Conservation (phyloP, 2,113 vertebrate species). For the Cathartes aura region DNA sequence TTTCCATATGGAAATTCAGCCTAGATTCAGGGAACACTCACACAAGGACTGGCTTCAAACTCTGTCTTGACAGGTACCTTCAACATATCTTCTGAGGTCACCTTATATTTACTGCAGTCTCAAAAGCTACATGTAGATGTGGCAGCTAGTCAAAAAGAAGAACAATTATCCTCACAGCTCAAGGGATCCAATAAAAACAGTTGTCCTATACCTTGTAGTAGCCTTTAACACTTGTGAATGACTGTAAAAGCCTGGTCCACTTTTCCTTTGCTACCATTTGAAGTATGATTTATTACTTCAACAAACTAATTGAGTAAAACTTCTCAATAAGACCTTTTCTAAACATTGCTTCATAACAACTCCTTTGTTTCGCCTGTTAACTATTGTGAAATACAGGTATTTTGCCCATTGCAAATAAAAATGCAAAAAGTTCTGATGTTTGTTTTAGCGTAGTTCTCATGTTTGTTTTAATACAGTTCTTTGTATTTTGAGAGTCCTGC, state of each 20-base stretch:
- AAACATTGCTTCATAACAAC: neutral
- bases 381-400: slow-evolving; percentile 7
- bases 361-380: neutral
- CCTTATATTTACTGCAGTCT: neutral
- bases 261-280: neutral
- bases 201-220: neutral
- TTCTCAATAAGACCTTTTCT: neutral
- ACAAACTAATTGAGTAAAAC: neutral
- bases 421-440: neutral
- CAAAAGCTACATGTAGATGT: neutral
- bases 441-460: neutral
- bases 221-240: neutral
- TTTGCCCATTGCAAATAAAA: neutral
- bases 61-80: neutral
- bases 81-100: neutral
- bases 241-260: neutral
- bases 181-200: neutral
- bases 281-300: neutral
- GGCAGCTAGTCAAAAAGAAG: neutral
- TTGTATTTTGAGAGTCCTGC: neutral
- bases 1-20: neutral
- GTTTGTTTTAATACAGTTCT: neutral
- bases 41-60: neutral
- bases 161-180: neutral
- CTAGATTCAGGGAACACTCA: neutral